Conservation (phyloP, 1,140 invertebrate genomes). For the Triops longicaudatus region DNA sequence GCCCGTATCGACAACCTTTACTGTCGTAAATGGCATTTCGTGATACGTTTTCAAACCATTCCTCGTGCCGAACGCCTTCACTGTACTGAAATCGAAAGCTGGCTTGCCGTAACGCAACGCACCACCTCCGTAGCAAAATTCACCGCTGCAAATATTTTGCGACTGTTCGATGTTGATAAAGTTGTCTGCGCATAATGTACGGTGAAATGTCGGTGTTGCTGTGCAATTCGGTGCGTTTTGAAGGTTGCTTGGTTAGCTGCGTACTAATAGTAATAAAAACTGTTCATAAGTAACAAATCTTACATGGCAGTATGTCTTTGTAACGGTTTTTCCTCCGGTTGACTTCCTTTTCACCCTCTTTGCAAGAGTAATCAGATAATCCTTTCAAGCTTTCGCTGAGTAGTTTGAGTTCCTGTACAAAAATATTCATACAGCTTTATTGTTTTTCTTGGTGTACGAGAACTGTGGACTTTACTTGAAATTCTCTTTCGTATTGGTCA, state of each 20-base stretch:
- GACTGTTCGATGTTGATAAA: too few species aligned
- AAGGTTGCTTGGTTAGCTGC: neutral
- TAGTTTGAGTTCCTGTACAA: slow-evolving; percentile 43
- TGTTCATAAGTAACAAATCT: slow-evolving; percentile 35
- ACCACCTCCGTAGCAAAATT: too few species aligned
- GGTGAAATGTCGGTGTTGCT: too few species aligned
- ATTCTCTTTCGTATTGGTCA: slow-evolving; percentile 45
- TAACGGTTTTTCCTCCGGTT: slow-evolving; percentile 60
- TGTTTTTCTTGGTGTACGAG: slow-evolving; percentile 7
- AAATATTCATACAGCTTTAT: slow-evolving; percentile 29
- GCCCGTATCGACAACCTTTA: too few species aligned
- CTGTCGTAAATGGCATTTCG: too few species aligned
- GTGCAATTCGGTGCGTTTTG: too few species aligned
- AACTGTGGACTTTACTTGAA: slow-evolving; percentile 39
- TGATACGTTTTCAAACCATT: too few species aligned
- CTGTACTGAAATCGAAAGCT: too few species aligned
- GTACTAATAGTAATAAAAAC: neutral
- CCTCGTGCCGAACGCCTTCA: too few species aligned
- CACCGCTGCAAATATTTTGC: too few species aligned
- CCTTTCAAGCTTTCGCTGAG: slow-evolving; percentile 45
- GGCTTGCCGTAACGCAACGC: too few species aligned
- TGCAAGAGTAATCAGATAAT: slow-evolving; percentile 42
- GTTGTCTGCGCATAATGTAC: too few species aligned
- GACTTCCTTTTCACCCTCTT: slow-evolving; percentile 52
- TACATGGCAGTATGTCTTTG: slow-evolving; percentile 63